phyloP scores from a whole-genome alignment of 2,797 vertebrate species.

The Pantherophis vulpinus region DNA sequence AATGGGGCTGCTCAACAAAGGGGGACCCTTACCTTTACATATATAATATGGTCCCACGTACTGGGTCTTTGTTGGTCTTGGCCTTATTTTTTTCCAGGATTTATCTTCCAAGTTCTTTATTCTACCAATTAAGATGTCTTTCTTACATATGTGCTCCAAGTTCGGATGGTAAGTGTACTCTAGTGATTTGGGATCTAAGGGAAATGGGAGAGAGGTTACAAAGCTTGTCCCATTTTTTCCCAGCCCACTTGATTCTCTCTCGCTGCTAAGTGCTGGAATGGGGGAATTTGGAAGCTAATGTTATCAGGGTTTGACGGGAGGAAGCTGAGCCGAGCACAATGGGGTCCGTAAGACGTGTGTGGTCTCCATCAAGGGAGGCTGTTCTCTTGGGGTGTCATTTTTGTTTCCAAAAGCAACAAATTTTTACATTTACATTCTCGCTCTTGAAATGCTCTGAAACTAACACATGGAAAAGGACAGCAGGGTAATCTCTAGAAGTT shows the following conservation, averaged over 20 bases:
- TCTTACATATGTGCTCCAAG: slow-evolving; percentile 95
- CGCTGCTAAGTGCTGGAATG: background rate
- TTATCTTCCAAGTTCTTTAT: slow-evolving; percentile 83
- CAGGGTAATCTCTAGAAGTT: background rate
- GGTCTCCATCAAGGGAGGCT: background rate
- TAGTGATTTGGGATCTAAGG: slow-evolving; percentile 85
- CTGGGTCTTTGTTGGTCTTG: slow-evolving; percentile 93
- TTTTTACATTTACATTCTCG: background rate
- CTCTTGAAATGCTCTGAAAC: background rate
- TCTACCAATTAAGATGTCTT: slow-evolving; percentile 90
- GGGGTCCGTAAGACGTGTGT: background rate
- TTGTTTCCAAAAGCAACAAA: background rate
- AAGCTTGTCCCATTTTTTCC: slow-evolving; percentile 19
- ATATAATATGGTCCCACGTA: slow-evolving; percentile 98
- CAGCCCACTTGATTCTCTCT: background rate
- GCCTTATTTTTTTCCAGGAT: slow-evolving; percentile 92
- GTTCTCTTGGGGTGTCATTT: background rate
- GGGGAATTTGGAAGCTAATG: background rate
- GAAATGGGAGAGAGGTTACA: slow-evolving; percentile 15
- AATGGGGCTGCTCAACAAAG: background rate
- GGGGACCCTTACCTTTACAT: slow-evolving; percentile 86
- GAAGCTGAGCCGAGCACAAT: background rate
- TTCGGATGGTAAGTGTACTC: slow-evolving; percentile 83
- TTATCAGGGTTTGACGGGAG: background rate
- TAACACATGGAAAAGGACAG: background rate